These are phyloP conservation scores for Polydrusus cervinus DNA, from an alignment of 2,888 invertebrate genomes.

Conservation along the genomic window DNA sequence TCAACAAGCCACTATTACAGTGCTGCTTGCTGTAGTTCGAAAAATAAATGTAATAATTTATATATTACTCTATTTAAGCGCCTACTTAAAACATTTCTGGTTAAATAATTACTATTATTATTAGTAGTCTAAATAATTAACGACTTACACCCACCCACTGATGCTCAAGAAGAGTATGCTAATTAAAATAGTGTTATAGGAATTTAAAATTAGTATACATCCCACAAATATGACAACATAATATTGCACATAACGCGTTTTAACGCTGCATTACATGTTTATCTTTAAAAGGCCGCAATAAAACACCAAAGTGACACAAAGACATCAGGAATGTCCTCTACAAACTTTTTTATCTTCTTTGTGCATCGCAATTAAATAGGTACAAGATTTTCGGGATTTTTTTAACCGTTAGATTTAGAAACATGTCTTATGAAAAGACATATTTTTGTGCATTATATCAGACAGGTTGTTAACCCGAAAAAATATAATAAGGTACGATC, in stretches of 20 bases:
- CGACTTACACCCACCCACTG: not conserved
- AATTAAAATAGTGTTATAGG: not conserved
- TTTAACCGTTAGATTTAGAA: not conserved
- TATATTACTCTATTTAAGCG: not conserved
- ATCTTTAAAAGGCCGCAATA: not conserved
- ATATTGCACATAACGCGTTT: not conserved
- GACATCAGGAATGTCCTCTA: not conserved
- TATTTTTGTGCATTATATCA: not conserved
- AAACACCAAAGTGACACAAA: not conserved
- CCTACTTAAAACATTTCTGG: not conserved
- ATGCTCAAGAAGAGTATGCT: not conserved
- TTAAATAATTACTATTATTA: not conserved
- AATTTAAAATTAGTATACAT: not conserved
- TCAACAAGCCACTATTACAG: too few species aligned
- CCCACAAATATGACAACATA: not conserved
- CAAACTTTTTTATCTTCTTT: conserved; percentile 1
- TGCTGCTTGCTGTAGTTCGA: too few species aligned
- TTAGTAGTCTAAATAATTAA: not conserved
- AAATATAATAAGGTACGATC: not conserved
- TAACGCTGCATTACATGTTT: not conserved
- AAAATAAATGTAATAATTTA: too few species aligned
- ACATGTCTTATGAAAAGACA: not conserved
- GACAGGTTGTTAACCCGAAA: conserved; percentile 2
- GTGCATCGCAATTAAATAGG: conserved; percentile 2
- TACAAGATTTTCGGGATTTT: not conserved